Evolutionary conservation across 2,113 vertebrate species (phyloP).

Genomic region (Hippocampus comes): DNA sequence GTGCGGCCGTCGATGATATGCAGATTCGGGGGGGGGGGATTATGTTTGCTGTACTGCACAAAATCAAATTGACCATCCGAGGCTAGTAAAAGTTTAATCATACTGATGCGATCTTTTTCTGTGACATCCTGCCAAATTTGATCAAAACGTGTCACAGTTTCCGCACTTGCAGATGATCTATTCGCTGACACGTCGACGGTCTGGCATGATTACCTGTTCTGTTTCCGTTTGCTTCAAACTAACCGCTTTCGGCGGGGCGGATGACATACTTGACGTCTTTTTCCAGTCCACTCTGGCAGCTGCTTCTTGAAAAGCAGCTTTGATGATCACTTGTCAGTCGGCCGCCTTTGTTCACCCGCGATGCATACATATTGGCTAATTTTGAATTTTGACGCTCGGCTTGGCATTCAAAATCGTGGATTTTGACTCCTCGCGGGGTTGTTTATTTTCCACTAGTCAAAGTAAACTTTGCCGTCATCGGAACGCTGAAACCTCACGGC

Average conservation of each 20-base stretch:
- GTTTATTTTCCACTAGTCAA: not conserved
- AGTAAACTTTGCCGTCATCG: not conserved
- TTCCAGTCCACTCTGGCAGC: not conserved
- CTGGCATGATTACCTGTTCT: not conserved
- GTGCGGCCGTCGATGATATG: too few relatives aligned
- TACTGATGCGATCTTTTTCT: not conserved
- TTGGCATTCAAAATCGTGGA: not conserved
- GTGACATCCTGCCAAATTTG: not conserved
- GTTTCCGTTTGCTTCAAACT: not conserved
- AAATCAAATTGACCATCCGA: too few relatives aligned
- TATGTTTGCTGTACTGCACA: too few relatives aligned
- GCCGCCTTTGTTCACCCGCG: not conserved
- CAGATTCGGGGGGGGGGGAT: too few relatives aligned
- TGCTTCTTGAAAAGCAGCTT: not conserved
- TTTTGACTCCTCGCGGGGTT: not conserved
- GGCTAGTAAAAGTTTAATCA: too few relatives aligned
- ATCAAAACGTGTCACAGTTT: not conserved
- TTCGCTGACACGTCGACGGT: not conserved
- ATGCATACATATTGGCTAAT: conserved; percentile 1
- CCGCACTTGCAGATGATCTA: not conserved
- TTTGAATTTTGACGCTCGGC: not conserved
- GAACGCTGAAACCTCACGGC: not conserved
- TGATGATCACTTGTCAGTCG: not conserved
- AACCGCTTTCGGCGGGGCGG: not conserved
- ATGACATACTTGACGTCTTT: not conserved